phyloP scores from a whole-genome alignment of 2,113 vertebrate species.

The Clarias batrachus region DNA sequence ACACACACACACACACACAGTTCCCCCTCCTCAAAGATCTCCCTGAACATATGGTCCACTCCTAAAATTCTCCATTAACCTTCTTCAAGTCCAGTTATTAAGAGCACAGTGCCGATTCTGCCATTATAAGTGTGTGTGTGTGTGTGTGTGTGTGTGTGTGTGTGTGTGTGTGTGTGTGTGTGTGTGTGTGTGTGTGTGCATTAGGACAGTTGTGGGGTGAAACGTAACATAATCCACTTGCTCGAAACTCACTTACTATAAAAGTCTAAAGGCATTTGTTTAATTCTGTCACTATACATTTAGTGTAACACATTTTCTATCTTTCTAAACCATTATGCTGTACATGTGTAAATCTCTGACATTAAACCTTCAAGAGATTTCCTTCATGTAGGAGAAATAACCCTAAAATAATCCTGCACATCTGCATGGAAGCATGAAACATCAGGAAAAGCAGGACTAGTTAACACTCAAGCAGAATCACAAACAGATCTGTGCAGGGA shows the following conservation, averaged over 20 bases:
- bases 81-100: constrained; percentile 47
- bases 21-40: constrained; percentile 52
- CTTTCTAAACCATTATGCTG: not conserved
- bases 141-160: too few species aligned
- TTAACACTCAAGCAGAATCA: too few species aligned
- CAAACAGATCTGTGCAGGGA: too few species aligned
- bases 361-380: not conserved
- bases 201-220: not conserved
- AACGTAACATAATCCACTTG: not conserved
- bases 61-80: constrained; percentile 22
- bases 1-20: constrained; percentile 57
- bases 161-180: too few species aligned
- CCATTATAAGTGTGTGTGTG: not conserved
- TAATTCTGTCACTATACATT: not conserved
- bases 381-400: not conserved
- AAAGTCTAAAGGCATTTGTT: not conserved
- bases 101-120: constrained; percentile 51
- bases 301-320: not conserved
- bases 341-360: not conserved
- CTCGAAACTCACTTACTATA: not conserved
- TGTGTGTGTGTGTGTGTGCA: too few species aligned
- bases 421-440: not conserved
- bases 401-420: not conserved
- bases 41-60: constrained; percentile 69
- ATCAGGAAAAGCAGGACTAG: not conserved